A percentile compares a stretch with the other conserved stretches of the same genome.
These are phyloP conservation scores for Alcedo quadribrachys DNA, from an alignment of 2,797 vertebrate species.

Conservation along the genomic window DNA sequence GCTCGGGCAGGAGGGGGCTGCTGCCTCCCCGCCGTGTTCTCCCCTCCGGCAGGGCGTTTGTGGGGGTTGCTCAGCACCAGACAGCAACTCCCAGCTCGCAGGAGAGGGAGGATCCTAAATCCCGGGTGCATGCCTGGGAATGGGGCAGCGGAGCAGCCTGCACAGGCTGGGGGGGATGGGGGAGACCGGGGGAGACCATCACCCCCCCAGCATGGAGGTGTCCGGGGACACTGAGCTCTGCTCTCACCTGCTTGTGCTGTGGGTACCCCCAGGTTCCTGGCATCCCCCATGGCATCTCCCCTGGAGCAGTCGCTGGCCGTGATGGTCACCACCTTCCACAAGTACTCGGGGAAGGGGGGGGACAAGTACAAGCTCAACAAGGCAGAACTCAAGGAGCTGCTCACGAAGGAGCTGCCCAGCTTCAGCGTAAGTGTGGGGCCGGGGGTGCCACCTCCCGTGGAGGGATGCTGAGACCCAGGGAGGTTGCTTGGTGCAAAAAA, in stretches of 20 bases:
- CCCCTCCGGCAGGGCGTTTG: background rate
- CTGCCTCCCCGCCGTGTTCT: fast-evolving
- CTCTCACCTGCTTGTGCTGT: background rate
- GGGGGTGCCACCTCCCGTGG: fast-evolving
- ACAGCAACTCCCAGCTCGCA: background rate
- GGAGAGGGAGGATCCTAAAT: background rate
- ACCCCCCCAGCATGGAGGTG: fast-evolving
- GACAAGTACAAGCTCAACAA: conserved; percentile 80
- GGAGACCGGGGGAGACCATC: fast-evolving
- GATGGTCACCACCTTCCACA: conserved; percentile 79
- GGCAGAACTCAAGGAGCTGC: conserved; percentile 80
- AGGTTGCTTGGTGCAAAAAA: background rate
- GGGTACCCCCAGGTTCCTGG: background rate
- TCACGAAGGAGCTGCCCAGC: conserved; percentile 77
- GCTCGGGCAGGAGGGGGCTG: background rate
- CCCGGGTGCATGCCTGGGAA: fast-evolving
- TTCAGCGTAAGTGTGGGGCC: conserved; percentile 71
- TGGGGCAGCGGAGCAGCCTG: background rate
- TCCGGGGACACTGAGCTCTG: fast-evolving
- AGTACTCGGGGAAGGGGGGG: conserved; percentile 78
- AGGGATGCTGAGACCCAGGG: fast-evolving
- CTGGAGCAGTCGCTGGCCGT: conserved; percentile 69
- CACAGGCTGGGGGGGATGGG: too few relatives aligned
- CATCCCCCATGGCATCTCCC: conserved; percentile 55
- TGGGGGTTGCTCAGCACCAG: background rate